These are phyloP conservation scores for Zaprionus ornatus DNA, from an alignment of 1,140 invertebrate species.

Conservation along the genomic window DNA sequence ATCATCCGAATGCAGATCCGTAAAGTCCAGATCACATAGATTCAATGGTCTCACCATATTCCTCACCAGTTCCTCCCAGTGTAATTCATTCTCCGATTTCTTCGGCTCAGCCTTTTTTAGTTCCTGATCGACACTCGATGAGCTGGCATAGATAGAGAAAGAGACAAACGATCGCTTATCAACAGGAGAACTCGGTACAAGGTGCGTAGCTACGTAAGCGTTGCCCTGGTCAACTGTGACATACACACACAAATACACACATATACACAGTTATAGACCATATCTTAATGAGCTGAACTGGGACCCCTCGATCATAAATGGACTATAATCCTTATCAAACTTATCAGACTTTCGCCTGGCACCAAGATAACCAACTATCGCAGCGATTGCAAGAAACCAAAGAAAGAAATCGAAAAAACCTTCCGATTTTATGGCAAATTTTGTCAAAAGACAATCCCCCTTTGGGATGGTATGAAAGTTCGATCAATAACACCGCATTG, in stretches of 20 bases:
- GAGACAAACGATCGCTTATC: constrained; percentile 3
- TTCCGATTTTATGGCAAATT: background rate
- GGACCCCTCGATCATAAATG: constrained; percentile 26
- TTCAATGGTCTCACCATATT: constrained; percentile 92
- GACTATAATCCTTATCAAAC: constrained; percentile 41
- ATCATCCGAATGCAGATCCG: constrained; percentile 93
- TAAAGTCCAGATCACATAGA: constrained; percentile 98
- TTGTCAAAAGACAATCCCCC: background rate
- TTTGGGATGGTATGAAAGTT: background rate
- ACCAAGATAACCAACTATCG: constrained; percentile 44
- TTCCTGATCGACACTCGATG: constrained; percentile 86
- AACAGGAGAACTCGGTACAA: constrained; percentile 15
- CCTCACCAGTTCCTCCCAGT: constrained; percentile 96
- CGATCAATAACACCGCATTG: background rate
- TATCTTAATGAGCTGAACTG: constrained; percentile 17
- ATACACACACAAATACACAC: background rate
- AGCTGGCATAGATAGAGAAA: constrained; percentile 44
- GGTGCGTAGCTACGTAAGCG: constrained; percentile 6
- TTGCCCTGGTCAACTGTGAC: constrained; percentile 24
- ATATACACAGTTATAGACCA: background rate
- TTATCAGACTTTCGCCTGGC: constrained; percentile 30
- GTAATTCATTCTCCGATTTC: constrained; percentile 96
- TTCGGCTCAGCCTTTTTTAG: constrained; percentile 86
- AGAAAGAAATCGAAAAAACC: background rate
- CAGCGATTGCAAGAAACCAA: background rate